phyloP scores from a whole-genome alignment of 2,888 invertebrate species.

The Nowickia ferox region DNA sequence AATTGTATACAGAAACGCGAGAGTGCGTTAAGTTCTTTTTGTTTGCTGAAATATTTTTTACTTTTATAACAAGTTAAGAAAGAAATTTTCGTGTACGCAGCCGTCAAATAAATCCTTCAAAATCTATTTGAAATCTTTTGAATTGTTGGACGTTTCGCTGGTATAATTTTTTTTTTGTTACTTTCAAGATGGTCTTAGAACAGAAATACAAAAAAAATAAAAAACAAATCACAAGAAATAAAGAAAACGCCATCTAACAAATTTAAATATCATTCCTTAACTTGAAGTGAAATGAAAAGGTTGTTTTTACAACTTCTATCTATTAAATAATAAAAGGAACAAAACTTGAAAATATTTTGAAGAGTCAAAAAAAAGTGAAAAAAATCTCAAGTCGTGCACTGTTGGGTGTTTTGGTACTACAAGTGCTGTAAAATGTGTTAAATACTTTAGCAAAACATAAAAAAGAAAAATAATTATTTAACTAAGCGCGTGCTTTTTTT shows the following conservation, averaged over 20 bases:
- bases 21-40: conserved; percentile 54
- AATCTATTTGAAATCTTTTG: conserved; percentile 68
- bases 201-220: conserved; percentile 43
- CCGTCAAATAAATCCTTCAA: conserved; percentile 70
- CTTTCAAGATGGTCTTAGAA: conserved; percentile 52
- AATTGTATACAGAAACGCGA: conserved; percentile 38
- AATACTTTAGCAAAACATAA: conserved; percentile 25
- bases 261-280: conserved; percentile 81
- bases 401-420: conserved; percentile 40
- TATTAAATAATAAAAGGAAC: conserved; percentile 26
- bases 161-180: conserved; percentile 45
- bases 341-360: conserved; percentile 21
- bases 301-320: conserved; percentile 73
- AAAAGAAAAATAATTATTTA: not conserved
- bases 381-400: conserved; percentile 37
- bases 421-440: conserved; percentile 32
- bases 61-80: conserved; percentile 48
- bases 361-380: conserved; percentile 8
- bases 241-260: conserved; percentile 69
- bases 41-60: conserved; percentile 16
- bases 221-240: conserved; percentile 59
- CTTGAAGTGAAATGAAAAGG: conserved; percentile 80
- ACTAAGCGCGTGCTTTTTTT: not conserved
- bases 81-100: conserved; percentile 69
- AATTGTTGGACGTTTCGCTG: conserved; percentile 63